Evolutionary conservation across 2,888 invertebrate genomes (phyloP).

Genomic region (Amblyjoppa fuscipennis): DNA sequence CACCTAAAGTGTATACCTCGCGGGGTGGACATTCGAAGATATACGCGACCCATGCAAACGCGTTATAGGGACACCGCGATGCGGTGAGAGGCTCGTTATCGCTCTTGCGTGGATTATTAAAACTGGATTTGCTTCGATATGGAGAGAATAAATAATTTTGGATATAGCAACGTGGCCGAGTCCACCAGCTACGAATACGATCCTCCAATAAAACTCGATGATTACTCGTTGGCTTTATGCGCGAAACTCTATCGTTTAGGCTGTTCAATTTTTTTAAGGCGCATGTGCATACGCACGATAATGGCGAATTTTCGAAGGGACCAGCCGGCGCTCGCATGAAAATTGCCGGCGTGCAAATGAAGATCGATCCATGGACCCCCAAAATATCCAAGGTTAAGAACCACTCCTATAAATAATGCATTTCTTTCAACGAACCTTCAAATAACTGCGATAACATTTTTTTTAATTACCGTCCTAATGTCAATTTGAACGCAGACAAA

Average conservation of each 20-base stretch:
- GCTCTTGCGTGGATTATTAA: constrained; percentile 67
- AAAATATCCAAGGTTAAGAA: too few species aligned
- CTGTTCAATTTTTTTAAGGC: not conserved
- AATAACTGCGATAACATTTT: too few species aligned
- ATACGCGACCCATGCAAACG: constrained; percentile 1
- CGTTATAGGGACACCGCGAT: constrained; percentile 18
- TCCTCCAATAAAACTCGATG: not conserved
- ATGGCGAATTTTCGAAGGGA: not conserved
- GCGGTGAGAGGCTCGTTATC: constrained; percentile 60
- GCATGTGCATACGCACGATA: not conserved
- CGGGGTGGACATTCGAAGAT: constrained; percentile 36
- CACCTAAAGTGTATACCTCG: not conserved
- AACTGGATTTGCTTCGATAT: constrained; percentile 69
- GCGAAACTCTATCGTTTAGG: not conserved
- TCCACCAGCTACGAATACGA: not conserved
- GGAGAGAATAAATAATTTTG: constrained; percentile 49
- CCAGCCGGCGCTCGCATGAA: too few species aligned
- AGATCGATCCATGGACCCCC: too few species aligned
- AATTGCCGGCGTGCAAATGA: too few species aligned
- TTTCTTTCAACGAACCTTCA: too few species aligned
- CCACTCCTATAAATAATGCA: too few species aligned
- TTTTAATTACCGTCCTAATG: too few species aligned
- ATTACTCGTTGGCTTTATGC: constrained; percentile 9
- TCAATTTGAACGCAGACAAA: too few species aligned
- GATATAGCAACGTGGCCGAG: constrained; percentile 50